phyloP scores from a whole-genome alignment of 2,797 vertebrate genomes.

The Tokudaia muenninki region DNA sequence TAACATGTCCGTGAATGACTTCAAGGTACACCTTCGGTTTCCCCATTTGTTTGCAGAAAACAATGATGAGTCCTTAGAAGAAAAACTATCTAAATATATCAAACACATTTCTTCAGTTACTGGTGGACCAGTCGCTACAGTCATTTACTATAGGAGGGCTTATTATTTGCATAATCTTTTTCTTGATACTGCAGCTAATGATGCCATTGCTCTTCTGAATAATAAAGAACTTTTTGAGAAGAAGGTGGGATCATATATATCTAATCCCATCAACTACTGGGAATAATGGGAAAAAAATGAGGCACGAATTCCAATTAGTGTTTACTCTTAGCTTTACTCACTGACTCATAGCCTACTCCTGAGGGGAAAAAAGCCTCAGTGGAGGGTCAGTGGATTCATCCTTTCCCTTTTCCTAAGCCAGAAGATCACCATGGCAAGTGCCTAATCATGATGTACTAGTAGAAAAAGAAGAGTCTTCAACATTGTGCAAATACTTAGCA shows the following conservation, averaged over 20 bases:
- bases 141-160: background rate
- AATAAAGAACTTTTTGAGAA: background rate
- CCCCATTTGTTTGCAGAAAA: background rate
- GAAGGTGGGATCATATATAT: background rate
- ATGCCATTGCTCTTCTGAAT: background rate
- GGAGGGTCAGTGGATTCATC: fast-evolving
- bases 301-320: background rate
- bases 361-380: background rate
- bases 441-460: background rate
- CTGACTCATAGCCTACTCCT: background rate
- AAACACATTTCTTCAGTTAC: background rate
- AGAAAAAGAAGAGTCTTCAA: background rate
- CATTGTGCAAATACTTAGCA: background rate
- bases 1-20: background rate
- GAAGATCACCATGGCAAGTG: background rate
- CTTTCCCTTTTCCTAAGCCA: background rate
- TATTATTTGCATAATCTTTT: background rate
- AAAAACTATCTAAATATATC: background rate
- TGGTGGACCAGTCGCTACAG: background rate
- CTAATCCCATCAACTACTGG: background rate
- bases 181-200: background rate
- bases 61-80: background rate
- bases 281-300: background rate
- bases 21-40: background rate
- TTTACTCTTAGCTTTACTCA: background rate